A percentile compares a stretch with the other conserved stretches of the same genome.
These are phyloP conservation scores for Scotopteryx bipunctaria DNA, from an alignment of 2,888 invertebrate species.

Conservation along the genomic window DNA sequence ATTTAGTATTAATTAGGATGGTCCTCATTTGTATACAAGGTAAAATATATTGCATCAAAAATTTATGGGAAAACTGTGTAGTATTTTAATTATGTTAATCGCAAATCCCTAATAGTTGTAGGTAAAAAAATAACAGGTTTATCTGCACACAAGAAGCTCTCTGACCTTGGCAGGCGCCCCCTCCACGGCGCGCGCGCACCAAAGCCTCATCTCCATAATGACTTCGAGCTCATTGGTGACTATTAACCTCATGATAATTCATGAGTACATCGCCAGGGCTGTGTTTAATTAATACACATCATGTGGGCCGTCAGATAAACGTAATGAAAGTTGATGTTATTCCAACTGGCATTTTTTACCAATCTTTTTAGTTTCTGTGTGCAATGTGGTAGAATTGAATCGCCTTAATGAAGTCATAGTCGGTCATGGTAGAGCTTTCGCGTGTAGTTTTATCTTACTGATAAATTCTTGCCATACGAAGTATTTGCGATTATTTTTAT, in stretches of 20 bases:
- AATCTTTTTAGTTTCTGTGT: conserved; percentile 18
- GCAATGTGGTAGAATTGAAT: conserved; percentile 33
- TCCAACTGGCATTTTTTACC: conserved; percentile 13
- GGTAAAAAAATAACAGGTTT: background rate
- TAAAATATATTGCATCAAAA: too few relatives aligned
- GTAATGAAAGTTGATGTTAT: conserved; percentile 51
- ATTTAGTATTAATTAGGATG: too few relatives aligned
- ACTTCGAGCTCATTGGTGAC: conserved; percentile 82
- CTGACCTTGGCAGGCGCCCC: conserved; percentile 43
- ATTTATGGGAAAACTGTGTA: too few relatives aligned
- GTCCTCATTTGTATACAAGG: too few relatives aligned
- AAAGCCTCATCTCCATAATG: conserved; percentile 79
- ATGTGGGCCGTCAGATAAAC: conserved; percentile 78
- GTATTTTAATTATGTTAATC: background rate
- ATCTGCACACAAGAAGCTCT: conserved; percentile 28
- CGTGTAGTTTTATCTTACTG: conserved; percentile 20
- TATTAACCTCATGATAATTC: conserved; percentile 81
- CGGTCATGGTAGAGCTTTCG: conserved; percentile 18
- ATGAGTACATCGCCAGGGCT: conserved; percentile 58
- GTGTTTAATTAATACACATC: conserved; percentile 79
- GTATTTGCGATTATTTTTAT: conserved; percentile 14
- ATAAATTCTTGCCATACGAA: conserved; percentile 18
- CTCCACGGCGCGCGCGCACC: conserved; percentile 61
- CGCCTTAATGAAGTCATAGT: conserved; percentile 27
- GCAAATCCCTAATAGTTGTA: background rate